A percentile compares a stretch with the other conserved stretches of the same genome.
Evolutionary conservation across 2,797 vertebrate genomes (phyloP).

Genomic region (Amniataba percoides): DNA sequence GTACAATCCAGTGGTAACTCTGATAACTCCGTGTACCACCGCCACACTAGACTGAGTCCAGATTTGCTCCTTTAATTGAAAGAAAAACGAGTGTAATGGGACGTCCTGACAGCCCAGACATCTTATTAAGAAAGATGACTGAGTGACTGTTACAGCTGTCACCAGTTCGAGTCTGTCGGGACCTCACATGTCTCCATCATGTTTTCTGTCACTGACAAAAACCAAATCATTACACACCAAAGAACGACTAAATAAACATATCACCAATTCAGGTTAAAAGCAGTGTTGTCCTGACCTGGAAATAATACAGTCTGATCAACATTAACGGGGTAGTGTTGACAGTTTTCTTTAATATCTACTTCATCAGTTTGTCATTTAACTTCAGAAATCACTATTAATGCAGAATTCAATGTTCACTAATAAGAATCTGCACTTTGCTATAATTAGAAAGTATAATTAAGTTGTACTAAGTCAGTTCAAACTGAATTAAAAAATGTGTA

Average conservation of each 20-base stretch:
- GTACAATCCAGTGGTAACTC: neutral
- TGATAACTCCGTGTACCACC: neutral
- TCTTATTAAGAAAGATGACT: neutral
- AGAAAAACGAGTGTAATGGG: neutral
- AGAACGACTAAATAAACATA: neutral
- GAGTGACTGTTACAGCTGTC: neutral
- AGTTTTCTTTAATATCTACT: neutral
- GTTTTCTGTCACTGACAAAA: too few relatives aligned
- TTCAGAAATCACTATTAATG: neutral
- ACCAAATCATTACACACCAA: too few relatives aligned
- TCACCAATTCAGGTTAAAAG: neutral
- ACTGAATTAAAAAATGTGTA: neutral
- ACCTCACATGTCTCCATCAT: neutral
- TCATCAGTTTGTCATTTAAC: neutral
- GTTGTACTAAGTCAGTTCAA: neutral
- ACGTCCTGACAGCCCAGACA: neutral
- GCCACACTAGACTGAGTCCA: neutral
- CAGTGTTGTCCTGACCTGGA: neutral
- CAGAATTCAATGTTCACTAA: neutral
- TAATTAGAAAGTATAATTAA: too few relatives aligned
- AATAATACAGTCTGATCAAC: neutral
- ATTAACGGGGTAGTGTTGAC: neutral
- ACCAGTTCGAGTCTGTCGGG: neutral
- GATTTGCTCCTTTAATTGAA: neutral
- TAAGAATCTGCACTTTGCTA: neutral